A percentile compares a stretch with the other conserved stretches of the same genome.
Conservation (phyloP, 1,140 invertebrate genomes). For the Drosophila tsacasi region DNA sequence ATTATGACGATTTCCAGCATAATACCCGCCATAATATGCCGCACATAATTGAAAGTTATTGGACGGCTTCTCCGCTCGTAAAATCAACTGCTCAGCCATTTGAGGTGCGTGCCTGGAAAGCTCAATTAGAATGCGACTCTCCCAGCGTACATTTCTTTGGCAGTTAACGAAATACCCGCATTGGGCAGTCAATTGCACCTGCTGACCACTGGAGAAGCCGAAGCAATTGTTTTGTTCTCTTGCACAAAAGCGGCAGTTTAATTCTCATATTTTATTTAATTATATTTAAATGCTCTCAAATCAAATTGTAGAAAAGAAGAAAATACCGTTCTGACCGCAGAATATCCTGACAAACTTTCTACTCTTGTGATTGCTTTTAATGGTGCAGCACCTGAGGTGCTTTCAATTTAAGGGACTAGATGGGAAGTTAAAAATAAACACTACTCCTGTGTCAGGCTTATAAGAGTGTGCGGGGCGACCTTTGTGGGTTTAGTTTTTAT, state of each 20-base stretch:
- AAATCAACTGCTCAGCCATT: conserved; percentile 62
- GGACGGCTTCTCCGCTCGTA: conserved; percentile 71
- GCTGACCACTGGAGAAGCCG: conserved; percentile 17
- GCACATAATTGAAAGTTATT: conserved; percentile 82
- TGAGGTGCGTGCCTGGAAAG: conserved; percentile 64
- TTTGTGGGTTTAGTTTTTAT: background rate
- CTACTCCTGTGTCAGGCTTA: too few relatives aligned
- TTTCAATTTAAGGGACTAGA: background rate
- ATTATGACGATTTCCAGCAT: conserved; percentile 50
- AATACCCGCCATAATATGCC: conserved; percentile 44
- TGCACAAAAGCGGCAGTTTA: background rate
- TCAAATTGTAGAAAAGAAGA: too few relatives aligned
- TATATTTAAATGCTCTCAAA: background rate
- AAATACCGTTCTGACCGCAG: background rate
- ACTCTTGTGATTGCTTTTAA: background rate
- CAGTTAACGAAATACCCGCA: conserved; percentile 19
- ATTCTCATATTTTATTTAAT: background rate
- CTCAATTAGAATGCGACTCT: conserved; percentile 62
- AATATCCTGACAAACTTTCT: background rate
- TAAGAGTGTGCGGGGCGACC: background rate
- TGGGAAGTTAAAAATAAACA: background rate
- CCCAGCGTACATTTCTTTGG: conserved; percentile 15
- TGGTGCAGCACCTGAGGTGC: background rate
- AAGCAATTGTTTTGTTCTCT: background rate
- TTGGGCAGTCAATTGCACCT: conserved; percentile 24